These are phyloP conservation scores for Tiaroga cobitis DNA, from an alignment of 2,797 vertebrate genomes.

Conservation along the genomic window DNA sequence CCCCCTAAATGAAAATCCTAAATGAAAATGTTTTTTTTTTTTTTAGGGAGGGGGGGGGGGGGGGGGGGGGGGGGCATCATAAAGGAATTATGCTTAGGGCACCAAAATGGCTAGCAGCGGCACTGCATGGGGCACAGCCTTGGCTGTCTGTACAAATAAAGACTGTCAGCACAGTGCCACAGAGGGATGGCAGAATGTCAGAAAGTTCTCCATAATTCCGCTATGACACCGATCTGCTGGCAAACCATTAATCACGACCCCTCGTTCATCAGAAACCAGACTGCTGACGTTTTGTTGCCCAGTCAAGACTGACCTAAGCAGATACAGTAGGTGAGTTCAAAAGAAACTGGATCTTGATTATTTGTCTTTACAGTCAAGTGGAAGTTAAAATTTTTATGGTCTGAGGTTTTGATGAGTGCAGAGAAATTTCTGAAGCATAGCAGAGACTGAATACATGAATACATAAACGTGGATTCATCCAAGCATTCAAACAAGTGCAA, in stretches of 20 bases:
- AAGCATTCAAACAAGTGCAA: slow-evolving; percentile 22
- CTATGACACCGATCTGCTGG: slow-evolving; percentile 32
- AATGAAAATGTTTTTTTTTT: no score
- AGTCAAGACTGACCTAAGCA: slow-evolving; percentile 45
- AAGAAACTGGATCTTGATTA: slow-evolving; percentile 18
- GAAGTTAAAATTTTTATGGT: slow-evolving; percentile 1
- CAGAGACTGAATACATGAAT: slow-evolving; percentile 16
- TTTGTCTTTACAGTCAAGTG: slow-evolving; percentile 19
- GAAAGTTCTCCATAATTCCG: not conserved
- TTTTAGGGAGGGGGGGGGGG: no score
- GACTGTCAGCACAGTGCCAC: slow-evolving; percentile 5
- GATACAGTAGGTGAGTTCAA: slow-evolving; percentile 18
- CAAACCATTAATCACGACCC: slow-evolving; percentile 54
- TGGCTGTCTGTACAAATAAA: slow-evolving; percentile 34
- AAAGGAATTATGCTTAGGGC: no score
- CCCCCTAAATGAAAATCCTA: no score
- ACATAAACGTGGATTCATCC: slow-evolving; percentile 38
- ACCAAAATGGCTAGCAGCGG: no score
- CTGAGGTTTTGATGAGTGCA: slow-evolving; percentile 8
- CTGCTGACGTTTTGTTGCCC: not conserved
- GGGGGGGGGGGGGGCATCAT: no score
- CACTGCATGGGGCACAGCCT: not conserved
- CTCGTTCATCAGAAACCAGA: slow-evolving; percentile 53
- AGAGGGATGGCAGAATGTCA: slow-evolving; percentile 15
- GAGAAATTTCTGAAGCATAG: slow-evolving; percentile 11